Percentiles rank a stretch among this genome's conserved stretches.
phyloP scores from a whole-genome alignment of 37 sponge, comb jelly and placozoan genomes.

The Beroe ovata region DNA sequence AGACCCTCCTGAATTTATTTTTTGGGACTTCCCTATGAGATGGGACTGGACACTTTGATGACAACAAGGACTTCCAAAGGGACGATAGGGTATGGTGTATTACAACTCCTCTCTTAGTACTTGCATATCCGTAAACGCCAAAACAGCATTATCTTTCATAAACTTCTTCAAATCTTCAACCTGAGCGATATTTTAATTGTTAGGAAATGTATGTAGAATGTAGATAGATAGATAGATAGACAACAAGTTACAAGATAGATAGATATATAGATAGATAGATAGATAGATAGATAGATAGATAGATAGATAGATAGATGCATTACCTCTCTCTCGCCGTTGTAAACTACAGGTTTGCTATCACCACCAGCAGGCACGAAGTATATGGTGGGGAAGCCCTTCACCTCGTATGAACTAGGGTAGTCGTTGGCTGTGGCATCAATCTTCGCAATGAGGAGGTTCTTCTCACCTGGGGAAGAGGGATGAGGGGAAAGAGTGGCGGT shows the following conservation, averaged over 20 bases:
- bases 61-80: no score
- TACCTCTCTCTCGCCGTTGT: slow-evolving; percentile 75
- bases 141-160: slow-evolving; percentile 37
- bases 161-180: slow-evolving; percentile 67
- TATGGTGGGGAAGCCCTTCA: slow-evolving; percentile 75
- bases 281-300: not conserved
- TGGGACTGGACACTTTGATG: no score
- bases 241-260: not conserved
- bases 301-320: no score
- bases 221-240: not conserved
- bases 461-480: slow-evolving; percentile 64
- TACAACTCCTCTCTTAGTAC: slow-evolving; percentile 22
- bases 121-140: not conserved
- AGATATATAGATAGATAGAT: not conserved
- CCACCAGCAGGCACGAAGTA: slow-evolving; percentile 73
- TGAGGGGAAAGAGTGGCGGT: no score
- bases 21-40: no score
- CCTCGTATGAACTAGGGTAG: slow-evolving; percentile 60
- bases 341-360: slow-evolving; percentile 69
- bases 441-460: slow-evolving; percentile 76
- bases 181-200: no score
- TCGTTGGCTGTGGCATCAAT: slow-evolving; percentile 78
- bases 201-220: no score
- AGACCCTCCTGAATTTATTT: no score
- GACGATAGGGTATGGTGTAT: not conserved